These are phyloP conservation scores for Poecilus cupreus DNA, from an alignment of 2,888 invertebrate species.

Conservation along the genomic window DNA sequence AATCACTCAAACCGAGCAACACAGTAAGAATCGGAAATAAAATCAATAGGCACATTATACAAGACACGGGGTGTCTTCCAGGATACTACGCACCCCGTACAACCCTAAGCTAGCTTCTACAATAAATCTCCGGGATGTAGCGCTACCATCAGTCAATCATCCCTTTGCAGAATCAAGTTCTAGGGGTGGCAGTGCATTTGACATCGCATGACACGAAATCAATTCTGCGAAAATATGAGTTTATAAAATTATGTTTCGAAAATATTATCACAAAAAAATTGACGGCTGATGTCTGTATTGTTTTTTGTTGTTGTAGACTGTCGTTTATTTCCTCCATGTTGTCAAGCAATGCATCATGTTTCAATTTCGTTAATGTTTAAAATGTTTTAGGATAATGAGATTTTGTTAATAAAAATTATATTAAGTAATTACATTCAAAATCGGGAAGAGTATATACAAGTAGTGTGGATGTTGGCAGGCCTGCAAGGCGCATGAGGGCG, in stretches of 20 bases:
- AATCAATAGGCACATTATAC: too few species aligned
- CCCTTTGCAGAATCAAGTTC: neutral
- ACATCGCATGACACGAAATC: slow-evolving; percentile 6
- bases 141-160: too few species aligned
- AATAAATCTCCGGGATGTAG: too few species aligned
- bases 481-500: neutral
- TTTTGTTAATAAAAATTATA: neutral
- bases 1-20: too few species aligned
- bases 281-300: slow-evolving; percentile 11
- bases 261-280: neutral
- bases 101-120: too few species aligned
- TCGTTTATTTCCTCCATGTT: neutral
- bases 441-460: too few species aligned
- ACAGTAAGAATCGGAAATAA: too few species aligned
- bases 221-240: neutral
- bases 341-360: neutral
- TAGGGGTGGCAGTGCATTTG: neutral
- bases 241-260: slow-evolving; percentile 15
- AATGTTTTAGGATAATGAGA: slow-evolving; percentile 3
- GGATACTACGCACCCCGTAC: too few species aligned
- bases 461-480: neutral
- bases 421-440: neutral
- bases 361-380: slow-evolving; percentile 4
- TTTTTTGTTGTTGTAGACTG: too few species aligned
- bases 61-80: too few species aligned